Conservation (phyloP, 2,113 vertebrate genomes). For the Gadus chalcogrammus region DNA sequence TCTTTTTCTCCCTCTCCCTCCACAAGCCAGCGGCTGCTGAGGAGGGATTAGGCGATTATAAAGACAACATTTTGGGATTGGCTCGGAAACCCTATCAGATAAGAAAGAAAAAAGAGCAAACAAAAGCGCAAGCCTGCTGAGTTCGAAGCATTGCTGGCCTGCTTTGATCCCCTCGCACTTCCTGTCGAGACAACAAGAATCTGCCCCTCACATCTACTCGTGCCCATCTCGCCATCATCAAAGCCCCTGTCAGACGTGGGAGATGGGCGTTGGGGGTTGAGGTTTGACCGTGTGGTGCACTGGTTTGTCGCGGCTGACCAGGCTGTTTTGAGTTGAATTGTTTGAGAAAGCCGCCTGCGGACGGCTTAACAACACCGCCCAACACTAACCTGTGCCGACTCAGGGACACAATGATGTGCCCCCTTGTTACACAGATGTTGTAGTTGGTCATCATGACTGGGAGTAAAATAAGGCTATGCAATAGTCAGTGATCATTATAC, state of each 20-base stretch:
- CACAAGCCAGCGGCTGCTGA: slow-evolving; percentile 28
- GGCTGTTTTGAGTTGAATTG: slow-evolving; percentile 53
- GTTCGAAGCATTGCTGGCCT: slow-evolving; percentile 34
- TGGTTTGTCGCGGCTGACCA: slow-evolving; percentile 9
- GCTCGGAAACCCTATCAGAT: slow-evolving; percentile 47
- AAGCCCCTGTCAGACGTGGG: slow-evolving; percentile 45
- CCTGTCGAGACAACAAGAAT: slow-evolving; percentile 41
- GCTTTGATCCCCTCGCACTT: slow-evolving; percentile 52
- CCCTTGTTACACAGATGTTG: no score
- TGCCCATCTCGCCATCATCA: slow-evolving; percentile 46
- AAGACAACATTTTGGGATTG: slow-evolving; percentile 41
- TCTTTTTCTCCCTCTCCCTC: neutral
- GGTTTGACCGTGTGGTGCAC: no score
- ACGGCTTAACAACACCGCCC: slow-evolving; percentile 42
- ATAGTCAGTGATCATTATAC: no score
- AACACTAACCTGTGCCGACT: neutral
- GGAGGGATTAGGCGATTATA: slow-evolving; percentile 49
- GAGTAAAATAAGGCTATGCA: no score
- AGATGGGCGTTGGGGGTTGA: neutral
- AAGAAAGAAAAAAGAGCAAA: slow-evolving; percentile 38
- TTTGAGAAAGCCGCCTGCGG: slow-evolving; percentile 40
- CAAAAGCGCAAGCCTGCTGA: slow-evolving; percentile 43
- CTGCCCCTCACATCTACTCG: slow-evolving; percentile 45
- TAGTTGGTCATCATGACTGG: no score
- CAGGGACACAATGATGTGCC: no score